These are phyloP conservation scores for western clawed frog (Xenopus tropicalis) DNA, from an alignment of 2,113 vertebrate genomes.

Conservation along the genomic window UCB_Xtro_10.0 CM004450.2:123399501-123400000, in stretches of 20 bases:
- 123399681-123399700: conserved; percentile 15
- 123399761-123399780: conserved; percentile 29
- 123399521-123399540: too few species aligned
- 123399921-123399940: conserved; percentile 50
- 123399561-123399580: neutral
- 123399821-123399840: neutral
- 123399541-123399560: neutral
- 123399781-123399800: neutral
- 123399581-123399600: neutral
- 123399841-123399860: neutral
- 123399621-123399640: conserved; percentile 30
- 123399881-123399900: conserved; percentile 22
- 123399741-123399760: conserved; percentile 15
- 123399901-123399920: conserved; percentile 46
- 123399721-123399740: conserved; percentile 4
- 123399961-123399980: conserved; percentile 50
- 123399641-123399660: conserved; percentile 4
- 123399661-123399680: conserved; percentile 15
- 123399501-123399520: too few species aligned
- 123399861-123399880: neutral
- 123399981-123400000: conserved; percentile 52
- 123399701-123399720: conserved; percentile 15
- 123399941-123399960: conserved; percentile 54
- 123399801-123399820: neutral
- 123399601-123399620: conserved; percentile 21